Conservation (phyloP, 1,140 invertebrate species). For the Geopemphigus sp. region DNA sequence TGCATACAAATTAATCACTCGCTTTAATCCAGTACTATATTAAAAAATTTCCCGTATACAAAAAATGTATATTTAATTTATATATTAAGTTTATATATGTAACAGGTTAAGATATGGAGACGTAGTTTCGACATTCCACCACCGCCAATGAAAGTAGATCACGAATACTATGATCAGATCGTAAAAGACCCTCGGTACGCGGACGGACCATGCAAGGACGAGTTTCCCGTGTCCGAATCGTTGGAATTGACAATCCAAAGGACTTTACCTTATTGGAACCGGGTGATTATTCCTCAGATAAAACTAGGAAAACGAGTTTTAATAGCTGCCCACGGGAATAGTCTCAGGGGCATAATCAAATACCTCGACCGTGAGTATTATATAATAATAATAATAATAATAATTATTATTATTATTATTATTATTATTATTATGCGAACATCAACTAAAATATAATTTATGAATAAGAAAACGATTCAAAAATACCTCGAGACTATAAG, state of each 20-base stretch:
- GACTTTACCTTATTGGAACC: slow-evolving; percentile 92
- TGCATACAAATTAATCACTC: too few species aligned
- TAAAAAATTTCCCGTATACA: too few species aligned
- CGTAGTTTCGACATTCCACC: slow-evolving; percentile 90
- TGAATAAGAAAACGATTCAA: too few species aligned
- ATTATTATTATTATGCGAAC: too few species aligned
- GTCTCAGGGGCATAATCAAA: slow-evolving; percentile 90
- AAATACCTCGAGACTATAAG: too few species aligned
- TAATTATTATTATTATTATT: too few species aligned
- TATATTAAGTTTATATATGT: too few species aligned
- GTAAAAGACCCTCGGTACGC: slow-evolving; percentile 78
- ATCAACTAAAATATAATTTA: not conserved
- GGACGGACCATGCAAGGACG: slow-evolving; percentile 70
- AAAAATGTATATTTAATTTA: too few species aligned
- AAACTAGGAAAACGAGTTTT: slow-evolving; percentile 86
- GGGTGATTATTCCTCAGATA: slow-evolving; percentile 85
- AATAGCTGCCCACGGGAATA: slow-evolving; percentile 94
- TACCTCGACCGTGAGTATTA: slow-evolving; percentile 80
- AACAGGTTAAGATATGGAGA: slow-evolving; percentile 85
- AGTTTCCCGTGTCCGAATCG: slow-evolving; percentile 91
- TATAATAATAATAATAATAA: too few species aligned
- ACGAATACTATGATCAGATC: slow-evolving; percentile 79
- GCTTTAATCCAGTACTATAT: too few species aligned
- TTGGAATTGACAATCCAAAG: slow-evolving; percentile 86
- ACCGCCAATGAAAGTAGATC: slow-evolving; percentile 80